Conservation (phyloP, 2,888 invertebrate genomes). For the Oscheius sp. region DNA sequence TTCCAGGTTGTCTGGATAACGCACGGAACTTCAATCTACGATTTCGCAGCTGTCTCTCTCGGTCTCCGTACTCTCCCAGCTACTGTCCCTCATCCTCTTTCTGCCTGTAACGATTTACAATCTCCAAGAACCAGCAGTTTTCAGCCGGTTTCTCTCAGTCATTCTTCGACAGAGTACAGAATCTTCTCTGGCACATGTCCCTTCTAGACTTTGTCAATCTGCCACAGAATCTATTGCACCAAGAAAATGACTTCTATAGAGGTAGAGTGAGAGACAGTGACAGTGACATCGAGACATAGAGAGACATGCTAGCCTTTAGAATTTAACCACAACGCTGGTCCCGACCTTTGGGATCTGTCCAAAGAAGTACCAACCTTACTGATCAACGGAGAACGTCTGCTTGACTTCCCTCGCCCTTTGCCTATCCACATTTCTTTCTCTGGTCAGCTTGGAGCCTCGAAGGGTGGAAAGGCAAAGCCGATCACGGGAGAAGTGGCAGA, state of each 20-base stretch:
- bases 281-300: neutral
- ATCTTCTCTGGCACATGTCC: conserved; percentile 68
- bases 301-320: conserved; percentile 41
- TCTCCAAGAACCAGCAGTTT: neutral
- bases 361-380: conserved; percentile 61
- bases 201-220: conserved; percentile 71
- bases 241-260: conserved; percentile 68
- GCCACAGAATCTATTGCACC: conserved; percentile 65
- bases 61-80: conserved; percentile 69
- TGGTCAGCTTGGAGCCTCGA: conserved; percentile 62
- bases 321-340: conserved; percentile 27
- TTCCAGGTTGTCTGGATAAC: conserved; percentile 70
- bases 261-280: conserved; percentile 27
- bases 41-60: conserved; percentile 66
- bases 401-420: conserved; percentile 72
- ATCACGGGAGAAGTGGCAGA: conserved; percentile 35
- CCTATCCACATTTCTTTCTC: conserved; percentile 67
- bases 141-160: conserved; percentile 56
- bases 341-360: conserved; percentile 67
- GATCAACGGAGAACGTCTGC: conserved; percentile 70
- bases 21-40: conserved; percentile 69
- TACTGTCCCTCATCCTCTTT: conserved; percentile 70
- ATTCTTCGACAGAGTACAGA: conserved; percentile 61
- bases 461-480: conserved; percentile 23
- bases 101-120: conserved; percentile 50